Base-by-base conservation (phyloP, 2,797 vertebrate species). In the Mycteria americana region DNA sequence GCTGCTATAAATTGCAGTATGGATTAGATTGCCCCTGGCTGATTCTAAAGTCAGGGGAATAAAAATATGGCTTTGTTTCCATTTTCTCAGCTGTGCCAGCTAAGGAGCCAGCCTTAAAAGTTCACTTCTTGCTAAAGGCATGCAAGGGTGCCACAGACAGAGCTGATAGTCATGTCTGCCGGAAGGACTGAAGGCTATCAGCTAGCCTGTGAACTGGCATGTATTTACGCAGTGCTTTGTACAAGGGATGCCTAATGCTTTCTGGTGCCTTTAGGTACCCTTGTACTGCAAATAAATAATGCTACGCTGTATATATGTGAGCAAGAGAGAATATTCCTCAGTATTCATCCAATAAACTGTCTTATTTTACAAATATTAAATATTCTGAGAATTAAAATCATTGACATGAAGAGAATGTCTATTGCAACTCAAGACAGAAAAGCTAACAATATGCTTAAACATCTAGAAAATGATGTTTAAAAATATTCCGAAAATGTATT, bases 21-120 rank as follows among this genome's bases (percentile, higher is more conserved):
- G 85, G 68, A 93, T 97, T 91, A 89, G 77, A 94, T 96, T 94
- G 93, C 93, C 86, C 60, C 68, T 83, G 92, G 96, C 93, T 88
- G 75, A 78, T 93, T 95, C 75, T 87, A 22, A 92, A 95, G 77
- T 83, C 88, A 94, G 31, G 84, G 93, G 88, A 95, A 93, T 92
- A 89, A 93, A 96, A 91, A 54, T 70, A 92, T n/a, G 75, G 68
- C 54, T 94, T 83, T 95, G 48, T 92, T 95, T 96, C 89, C 86
- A 82, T 77, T 80, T 95, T 93, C 93, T 96, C 84, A 88, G 75
- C 75, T 85, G 50, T 59, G 72, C 53, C 75, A 95, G 88, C 53
- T 91, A 84, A 94, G 41, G 13, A 94, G 9, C 27, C 81, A 90
- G 65, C n/a, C 91, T 78, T 83, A 50, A 95, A 96, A 95, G 78